phyloP scores from a whole-genome alignment of 2,113 vertebrate genomes.

The Bolborhynchus lineola region DNA sequence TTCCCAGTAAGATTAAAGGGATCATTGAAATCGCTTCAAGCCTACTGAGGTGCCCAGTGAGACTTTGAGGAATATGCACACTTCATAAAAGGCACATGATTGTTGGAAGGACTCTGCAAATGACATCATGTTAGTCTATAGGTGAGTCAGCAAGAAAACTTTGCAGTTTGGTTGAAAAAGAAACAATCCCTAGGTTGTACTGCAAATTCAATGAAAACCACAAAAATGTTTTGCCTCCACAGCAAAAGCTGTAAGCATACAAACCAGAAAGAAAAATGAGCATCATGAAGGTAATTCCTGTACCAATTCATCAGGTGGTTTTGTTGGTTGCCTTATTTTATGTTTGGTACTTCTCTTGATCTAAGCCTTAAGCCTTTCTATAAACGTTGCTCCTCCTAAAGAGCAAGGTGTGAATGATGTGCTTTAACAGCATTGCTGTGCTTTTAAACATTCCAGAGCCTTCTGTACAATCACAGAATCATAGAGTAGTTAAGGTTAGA shows the following conservation, averaged over 20 bases:
- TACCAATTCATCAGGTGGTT: constrained; percentile 22
- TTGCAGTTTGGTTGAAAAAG: neutral
- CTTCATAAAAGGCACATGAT: fast-evolving
- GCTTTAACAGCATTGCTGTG: neutral
- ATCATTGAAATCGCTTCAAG: neutral
- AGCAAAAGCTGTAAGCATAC: neutral
- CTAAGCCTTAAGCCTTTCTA: neutral
- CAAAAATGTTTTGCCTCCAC: fast-evolving
- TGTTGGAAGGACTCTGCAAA: neutral
- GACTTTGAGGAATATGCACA: neutral
- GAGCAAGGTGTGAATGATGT: neutral
- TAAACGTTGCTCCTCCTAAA: neutral
- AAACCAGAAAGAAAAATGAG: constrained; percentile 4
- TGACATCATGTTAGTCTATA: neutral
- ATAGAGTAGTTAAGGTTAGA: no score
- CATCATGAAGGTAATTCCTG: neutral
- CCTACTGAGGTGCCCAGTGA: neutral
- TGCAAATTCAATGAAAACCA: neutral
- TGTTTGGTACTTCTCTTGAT: neutral
- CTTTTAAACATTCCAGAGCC: neutral
- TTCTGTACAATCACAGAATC: neutral
- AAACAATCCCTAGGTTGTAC: neutral
- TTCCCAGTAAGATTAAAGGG: neutral
- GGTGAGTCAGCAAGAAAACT: neutral
- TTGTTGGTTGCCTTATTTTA: neutral